Conservation (phyloP, 1,140 invertebrate genomes). For the Megalonaias nervosa region DNA sequence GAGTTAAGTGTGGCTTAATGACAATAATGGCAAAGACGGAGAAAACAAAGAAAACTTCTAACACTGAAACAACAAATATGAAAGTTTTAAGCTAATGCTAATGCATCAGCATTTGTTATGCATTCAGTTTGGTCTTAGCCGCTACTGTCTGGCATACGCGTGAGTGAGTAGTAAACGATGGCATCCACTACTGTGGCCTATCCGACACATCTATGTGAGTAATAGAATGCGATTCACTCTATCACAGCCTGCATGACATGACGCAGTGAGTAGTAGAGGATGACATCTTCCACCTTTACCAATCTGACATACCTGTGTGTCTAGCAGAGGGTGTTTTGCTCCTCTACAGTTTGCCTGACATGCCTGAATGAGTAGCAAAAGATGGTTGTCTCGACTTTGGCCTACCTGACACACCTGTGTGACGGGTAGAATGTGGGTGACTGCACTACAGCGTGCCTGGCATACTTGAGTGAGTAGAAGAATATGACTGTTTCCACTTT, state of each 20-base stretch:
- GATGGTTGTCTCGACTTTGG: too few species aligned
- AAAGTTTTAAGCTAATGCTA: background rate
- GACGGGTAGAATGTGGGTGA: constrained; percentile 84
- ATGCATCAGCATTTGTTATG: background rate
- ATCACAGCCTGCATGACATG: constrained; percentile 74
- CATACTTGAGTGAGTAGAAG: too few species aligned
- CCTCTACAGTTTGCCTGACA: constrained; percentile 76
- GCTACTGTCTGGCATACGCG: constrained; percentile 56
- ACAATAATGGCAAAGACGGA: background rate
- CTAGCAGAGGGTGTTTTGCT: constrained; percentile 90
- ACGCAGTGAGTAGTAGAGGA: too few species aligned
- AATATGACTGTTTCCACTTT: too few species aligned
- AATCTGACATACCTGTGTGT: constrained; percentile 79
- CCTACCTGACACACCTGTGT: constrained; percentile 76
- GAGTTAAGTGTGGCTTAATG: background rate
- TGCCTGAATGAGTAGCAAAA: too few species aligned
- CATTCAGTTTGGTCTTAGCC: too few species aligned
- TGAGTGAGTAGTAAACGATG: too few species aligned
- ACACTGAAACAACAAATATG: background rate
- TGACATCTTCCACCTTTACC: too few species aligned
- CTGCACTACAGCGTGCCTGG: constrained; percentile 37
- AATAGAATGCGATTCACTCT: constrained; percentile 90
- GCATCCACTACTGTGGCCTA: constrained; percentile 50
- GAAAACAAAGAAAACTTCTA: too few species aligned
- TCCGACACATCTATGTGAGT: constrained; percentile 80